A percentile compares a stretch with the other conserved stretches of the same genome.
These are phyloP conservation scores for Euproctis similis DNA, from an alignment of 2,888 invertebrate species.

Conservation along the genomic window DNA sequence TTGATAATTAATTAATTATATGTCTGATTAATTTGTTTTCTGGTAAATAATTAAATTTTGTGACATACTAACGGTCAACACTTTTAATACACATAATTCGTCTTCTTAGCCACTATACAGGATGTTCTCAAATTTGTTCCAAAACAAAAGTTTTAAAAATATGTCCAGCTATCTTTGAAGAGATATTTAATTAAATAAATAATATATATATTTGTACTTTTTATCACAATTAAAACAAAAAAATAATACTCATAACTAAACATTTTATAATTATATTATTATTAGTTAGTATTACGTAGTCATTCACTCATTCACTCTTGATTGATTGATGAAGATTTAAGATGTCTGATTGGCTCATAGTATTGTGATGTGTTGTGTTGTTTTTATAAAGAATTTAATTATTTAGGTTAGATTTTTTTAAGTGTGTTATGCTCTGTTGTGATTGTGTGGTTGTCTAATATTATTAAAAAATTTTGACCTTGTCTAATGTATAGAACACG, in stretches of 20 bases:
- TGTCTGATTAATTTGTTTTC: slow-evolving; percentile 13
- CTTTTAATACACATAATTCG: too few relatives aligned
- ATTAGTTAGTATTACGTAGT: too few relatives aligned
- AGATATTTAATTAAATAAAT: too few relatives aligned
- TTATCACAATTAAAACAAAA: too few relatives aligned
- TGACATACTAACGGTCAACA: too few relatives aligned
- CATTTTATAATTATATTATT: too few relatives aligned
- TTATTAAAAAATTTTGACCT: slow-evolving; percentile 5
- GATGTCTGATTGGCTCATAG: slow-evolving; percentile 19
- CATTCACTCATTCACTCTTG: too few relatives aligned
- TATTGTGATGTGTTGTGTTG: slow-evolving; percentile 22
- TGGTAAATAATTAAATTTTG: slow-evolving; percentile 11
- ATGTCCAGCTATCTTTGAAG: too few relatives aligned
- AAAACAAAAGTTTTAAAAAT: too few relatives aligned
- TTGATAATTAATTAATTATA: slow-evolving; percentile 20
- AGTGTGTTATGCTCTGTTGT: slow-evolving; percentile 20
- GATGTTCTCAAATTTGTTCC: too few relatives aligned
- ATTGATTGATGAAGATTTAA: slow-evolving; percentile 5
- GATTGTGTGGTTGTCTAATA: slow-evolving; percentile 21
- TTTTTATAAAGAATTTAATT: slow-evolving; percentile 7
- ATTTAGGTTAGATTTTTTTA: slow-evolving; percentile 2
- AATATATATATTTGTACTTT: too few relatives aligned
- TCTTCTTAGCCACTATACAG: neutral
- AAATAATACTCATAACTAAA: too few relatives aligned
- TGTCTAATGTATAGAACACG: slow-evolving; percentile 4